Base-by-base conservation (phyloP, 1,140 invertebrate species). In the Oryctes rhinoceros region DNA sequence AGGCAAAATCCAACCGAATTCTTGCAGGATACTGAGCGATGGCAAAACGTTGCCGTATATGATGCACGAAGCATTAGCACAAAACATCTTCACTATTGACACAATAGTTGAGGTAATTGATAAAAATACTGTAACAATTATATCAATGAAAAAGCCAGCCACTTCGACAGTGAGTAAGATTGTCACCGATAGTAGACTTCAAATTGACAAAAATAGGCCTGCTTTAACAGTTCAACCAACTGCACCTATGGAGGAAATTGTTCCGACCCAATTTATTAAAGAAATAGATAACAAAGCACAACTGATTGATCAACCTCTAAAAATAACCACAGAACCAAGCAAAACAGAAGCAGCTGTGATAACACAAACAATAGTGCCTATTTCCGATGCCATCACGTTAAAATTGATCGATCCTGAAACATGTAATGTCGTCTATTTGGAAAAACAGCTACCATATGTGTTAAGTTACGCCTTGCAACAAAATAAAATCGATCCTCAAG, bases 341-440 rank as follows among this genome's bases (percentile, higher is more conserved):
- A 71, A 71, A 24, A 20, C 24, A 71, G 65, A 71, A 71, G 24
- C 24, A 37, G 65, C 65, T 20, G 13, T 71, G 7, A 24, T 71
- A 37, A 59, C 77, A 20, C 77, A 78, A 78, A 59, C 30, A 1
- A 44, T 76, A 44, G 48, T 78, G 0, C 49, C 85, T 85, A 89
- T 93, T 78, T 89, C 89, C 37, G 94, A 96, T 87, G 95, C 95
- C 1, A 95, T 97, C 80, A 87, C 90, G 44, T 90, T 93, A 84
- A 90, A 92, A 49, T 90, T 94, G 83, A 93, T 97, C 78, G 91
- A 95, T 84, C 92, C 94, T 13, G 91, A 92, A 84, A 90, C 91
- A 62, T 96, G 95, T 85, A 88, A 90, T 80, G 90, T 94, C 80
- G 86, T 92, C 62, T 87, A 92, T 13, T 89, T 90, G 80, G 90